phyloP scores from a whole-genome alignment of 2,888 invertebrate genomes.

The Nemurella pictetii region DNA sequence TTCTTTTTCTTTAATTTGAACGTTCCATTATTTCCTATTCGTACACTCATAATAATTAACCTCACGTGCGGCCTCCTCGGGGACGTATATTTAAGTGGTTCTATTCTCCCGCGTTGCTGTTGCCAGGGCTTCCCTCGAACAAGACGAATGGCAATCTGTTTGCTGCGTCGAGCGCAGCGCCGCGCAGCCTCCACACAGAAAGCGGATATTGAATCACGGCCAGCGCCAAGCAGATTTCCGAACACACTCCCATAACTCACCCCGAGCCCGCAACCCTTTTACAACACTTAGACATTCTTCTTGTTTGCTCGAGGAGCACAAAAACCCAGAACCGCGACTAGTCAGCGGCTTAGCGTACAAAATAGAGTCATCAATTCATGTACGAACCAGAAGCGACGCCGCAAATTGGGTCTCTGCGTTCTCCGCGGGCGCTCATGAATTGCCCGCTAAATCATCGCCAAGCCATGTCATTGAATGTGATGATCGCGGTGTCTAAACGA shows the following conservation, averaged over 20 bases:
- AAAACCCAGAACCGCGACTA: slow-evolving; percentile 15
- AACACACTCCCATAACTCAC: slow-evolving; percentile 31
- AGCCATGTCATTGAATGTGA: slow-evolving; percentile 11
- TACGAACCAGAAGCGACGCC: slow-evolving; percentile 23
- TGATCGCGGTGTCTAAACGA: neutral
- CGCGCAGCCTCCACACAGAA: neutral
- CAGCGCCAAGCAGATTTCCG: slow-evolving; percentile 25
- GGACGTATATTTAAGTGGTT: neutral
- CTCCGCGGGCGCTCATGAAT: neutral
- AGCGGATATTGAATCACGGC: slow-evolving; percentile 29
- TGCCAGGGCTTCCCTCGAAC: neutral
- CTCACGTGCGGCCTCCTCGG: neutral
- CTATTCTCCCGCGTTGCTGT: neutral
- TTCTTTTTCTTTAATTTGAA: neutral
- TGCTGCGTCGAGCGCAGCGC: neutral
- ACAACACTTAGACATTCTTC: slow-evolving; percentile 33
- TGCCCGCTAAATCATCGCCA: slow-evolving; percentile 13
- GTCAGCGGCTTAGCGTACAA: slow-evolving; percentile 30
- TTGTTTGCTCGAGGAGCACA: slow-evolving; percentile 28
- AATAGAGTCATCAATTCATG: slow-evolving; percentile 28
- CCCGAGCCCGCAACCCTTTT: slow-evolving; percentile 22
- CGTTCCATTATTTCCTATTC: neutral
- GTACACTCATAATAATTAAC: neutral
- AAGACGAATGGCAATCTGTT: slow-evolving; percentile 23
- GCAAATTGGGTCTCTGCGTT: slow-evolving; percentile 2